Conservation (phyloP, 2,888 invertebrate genomes). For the Cantharis rustica region DNA sequence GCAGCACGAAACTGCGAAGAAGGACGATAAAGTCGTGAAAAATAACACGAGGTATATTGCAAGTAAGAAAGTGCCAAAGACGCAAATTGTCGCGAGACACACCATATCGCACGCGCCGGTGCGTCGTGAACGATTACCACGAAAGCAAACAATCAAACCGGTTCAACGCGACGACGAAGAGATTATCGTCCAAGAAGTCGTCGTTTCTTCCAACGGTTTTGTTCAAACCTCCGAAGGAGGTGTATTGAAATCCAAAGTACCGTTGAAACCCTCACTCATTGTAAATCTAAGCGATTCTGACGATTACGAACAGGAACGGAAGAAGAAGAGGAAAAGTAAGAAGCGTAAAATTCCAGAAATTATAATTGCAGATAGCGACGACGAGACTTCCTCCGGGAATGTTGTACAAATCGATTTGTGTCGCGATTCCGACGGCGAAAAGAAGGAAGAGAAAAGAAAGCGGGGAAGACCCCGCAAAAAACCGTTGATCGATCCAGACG, state of each 20-base stretch:
- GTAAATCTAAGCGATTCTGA: conserved; percentile 51
- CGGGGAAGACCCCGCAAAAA: conserved; percentile 14
- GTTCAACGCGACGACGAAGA: conserved; percentile 51
- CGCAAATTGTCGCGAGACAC: conserved; percentile 49
- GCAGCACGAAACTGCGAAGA: conserved; percentile 21
- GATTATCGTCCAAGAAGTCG: conserved; percentile 53
- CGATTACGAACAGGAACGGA: conserved; percentile 39
- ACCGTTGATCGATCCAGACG: background rate
- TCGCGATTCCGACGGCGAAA: conserved; percentile 36
- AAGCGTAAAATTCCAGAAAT: conserved; percentile 33
- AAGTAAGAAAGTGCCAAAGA: conserved; percentile 44
- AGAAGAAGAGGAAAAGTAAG: conserved; percentile 25
- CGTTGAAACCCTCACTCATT: conserved; percentile 41
- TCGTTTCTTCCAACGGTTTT: conserved; percentile 50
- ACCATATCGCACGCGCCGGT: conserved; percentile 51
- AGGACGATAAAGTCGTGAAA: conserved; percentile 41
- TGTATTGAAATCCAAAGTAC: conserved; percentile 32
- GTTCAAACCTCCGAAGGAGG: conserved; percentile 43
- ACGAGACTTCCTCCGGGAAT: conserved; percentile 31
- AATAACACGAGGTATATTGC: conserved; percentile 30
- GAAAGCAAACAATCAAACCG: conserved; percentile 55
- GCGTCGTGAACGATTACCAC: conserved; percentile 49
- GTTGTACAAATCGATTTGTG: conserved; percentile 42
- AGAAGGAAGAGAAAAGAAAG: conserved; percentile 14
- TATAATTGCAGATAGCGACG: conserved; percentile 40